A percentile compares a stretch with the other conserved stretches of the same genome.
These are phyloP conservation scores for Formica aserva DNA, from an alignment of 2,888 invertebrate genomes.

Conservation along the genomic window DNA sequence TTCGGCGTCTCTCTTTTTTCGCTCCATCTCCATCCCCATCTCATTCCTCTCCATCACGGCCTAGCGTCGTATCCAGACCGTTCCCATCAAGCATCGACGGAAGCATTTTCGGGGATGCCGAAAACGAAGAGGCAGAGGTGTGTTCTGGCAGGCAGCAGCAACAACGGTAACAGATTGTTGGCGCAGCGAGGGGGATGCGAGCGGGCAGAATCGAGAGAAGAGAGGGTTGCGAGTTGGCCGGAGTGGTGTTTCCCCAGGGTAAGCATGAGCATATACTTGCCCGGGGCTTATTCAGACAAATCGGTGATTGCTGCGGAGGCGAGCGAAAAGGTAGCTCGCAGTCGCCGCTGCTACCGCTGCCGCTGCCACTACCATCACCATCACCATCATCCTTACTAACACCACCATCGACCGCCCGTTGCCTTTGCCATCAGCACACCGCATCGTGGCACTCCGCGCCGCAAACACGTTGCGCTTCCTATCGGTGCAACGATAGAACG, in stretches of 20 bases:
- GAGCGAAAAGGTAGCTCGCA: conserved; percentile 81
- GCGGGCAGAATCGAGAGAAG: background rate
- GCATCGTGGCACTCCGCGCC: conserved; percentile 25
- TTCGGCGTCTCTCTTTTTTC: conserved; percentile 40
- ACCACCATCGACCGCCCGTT: background rate
- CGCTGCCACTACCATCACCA: conserved; percentile 13
- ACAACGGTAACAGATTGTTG: conserved; percentile 1
- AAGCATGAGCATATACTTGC: conserved; percentile 83
- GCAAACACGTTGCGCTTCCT: conserved; percentile 53
- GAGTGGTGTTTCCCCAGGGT: conserved; percentile 82
- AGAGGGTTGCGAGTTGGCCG: conserved; percentile 72
- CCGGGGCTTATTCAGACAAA: conserved; percentile 85
- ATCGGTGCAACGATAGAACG: conserved; percentile 67
- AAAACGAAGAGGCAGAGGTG: conserved; percentile 49
- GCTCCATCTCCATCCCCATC: conserved; percentile 29
- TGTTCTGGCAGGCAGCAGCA: background rate
- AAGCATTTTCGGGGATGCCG: conserved; percentile 70
- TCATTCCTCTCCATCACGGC: conserved; percentile 36
- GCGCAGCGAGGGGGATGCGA: background rate
- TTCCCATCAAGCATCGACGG: conserved; percentile 81
- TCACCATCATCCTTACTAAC: conserved; percentile 28
- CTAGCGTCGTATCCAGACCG: background rate
- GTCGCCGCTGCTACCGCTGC: conserved; percentile 12
- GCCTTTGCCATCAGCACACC: conserved; percentile 46
- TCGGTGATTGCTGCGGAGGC: conserved; percentile 84